phyloP scores from a whole-genome alignment of 1,140 invertebrate genomes.

The Zaprionus kolodkinae region DNA sequence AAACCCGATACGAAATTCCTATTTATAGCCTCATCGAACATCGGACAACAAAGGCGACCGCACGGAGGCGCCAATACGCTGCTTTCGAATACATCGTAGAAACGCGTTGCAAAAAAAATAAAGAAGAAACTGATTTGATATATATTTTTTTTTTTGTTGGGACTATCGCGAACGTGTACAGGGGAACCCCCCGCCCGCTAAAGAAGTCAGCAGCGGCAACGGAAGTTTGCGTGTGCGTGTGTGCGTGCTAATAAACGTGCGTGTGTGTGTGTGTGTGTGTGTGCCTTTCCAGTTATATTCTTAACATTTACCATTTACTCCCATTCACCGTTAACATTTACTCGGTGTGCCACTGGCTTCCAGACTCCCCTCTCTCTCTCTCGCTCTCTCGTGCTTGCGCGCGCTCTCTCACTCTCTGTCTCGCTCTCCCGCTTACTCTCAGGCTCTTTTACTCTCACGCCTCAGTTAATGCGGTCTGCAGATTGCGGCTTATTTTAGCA shows the following conservation, averaged over 20 bases:
- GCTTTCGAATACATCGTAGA: slow-evolving; percentile 46
- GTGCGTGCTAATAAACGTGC: background rate
- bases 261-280: slow-evolving; percentile 35
- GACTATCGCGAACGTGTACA: background rate
- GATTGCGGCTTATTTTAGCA: slow-evolving; percentile 28
- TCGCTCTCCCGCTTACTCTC: background rate
- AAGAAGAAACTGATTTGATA: slow-evolving; percentile 16
- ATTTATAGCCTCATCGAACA: slow-evolving; percentile 63
- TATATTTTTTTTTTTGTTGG: slow-evolving; percentile 1
- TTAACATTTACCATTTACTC: slow-evolving; percentile 50
- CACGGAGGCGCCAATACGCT: slow-evolving; percentile 41
- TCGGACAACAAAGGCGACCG: slow-evolving; percentile 31
- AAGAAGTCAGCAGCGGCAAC: slow-evolving; percentile 5
- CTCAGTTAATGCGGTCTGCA: slow-evolving; percentile 35
- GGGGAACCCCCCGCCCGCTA: slow-evolving; percentile 11
- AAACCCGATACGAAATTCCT: slow-evolving; percentile 63
- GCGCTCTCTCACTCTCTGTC: background rate
- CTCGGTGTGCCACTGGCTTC: slow-evolving; percentile 46
- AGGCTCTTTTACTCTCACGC: background rate
- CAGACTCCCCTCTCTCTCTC: slow-evolving; percentile 50
- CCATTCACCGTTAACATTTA: slow-evolving; percentile 52
- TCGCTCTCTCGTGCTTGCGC: slow-evolving; percentile 22
- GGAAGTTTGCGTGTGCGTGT: slow-evolving; percentile 18
- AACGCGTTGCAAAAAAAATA: slow-evolving; percentile 24
- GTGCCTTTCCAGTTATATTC: slow-evolving; percentile 46